Base-by-base conservation (phyloP, 2,888 invertebrate genomes). In the Aspidiotus destructor region DNA sequence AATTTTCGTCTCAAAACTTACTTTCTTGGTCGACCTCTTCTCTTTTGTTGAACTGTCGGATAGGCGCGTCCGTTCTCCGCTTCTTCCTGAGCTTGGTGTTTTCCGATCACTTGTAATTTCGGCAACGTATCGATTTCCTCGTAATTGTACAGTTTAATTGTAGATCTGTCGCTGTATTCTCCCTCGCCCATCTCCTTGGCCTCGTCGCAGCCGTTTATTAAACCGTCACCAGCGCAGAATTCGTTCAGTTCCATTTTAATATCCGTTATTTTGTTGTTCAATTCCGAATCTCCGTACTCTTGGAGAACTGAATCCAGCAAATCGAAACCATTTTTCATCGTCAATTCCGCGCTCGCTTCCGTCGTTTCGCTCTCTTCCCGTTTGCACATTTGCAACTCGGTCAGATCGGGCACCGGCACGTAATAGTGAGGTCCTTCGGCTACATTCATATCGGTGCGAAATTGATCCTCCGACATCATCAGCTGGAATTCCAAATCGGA, bases 11-110 rank as follows among this genome's bases (percentile, higher is more conserved):
- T 40, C 9, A 61, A 2, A 58, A 60, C 40, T 48, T 10, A 67
- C 67, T 67, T 67, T 28, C 58, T 67, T 17, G 67, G 67, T 40
- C 67, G 41, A 16, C 67, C 67, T 48, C 67, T 42, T 60, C 58
- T 58, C 40, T 60, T 67, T 28, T 67, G 67, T 41, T 60, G 67
- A 15, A 60, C 52, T 1, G 48, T 48, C 7, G 67, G 60, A 60
- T 58, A 52, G 13, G n/a, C 57, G 28, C 55, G 13, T 17, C 28
- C 42, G 57, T 1, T 67, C 67, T 8, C 17, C n/a, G 48, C 28
- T 67, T 67, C 15, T 28, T 28, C 28, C 28, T 41, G 11, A 9
- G 52, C 11, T 17, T 67, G 58, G 40, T 60, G 28, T 52, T 52
- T 60, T 11, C 67, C 52, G 44, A 58, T 58, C 13, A 67, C 60